Percentiles rank a stretch among this genome's conserved stretches.
phyloP scores from a whole-genome alignment of 2,797 vertebrate genomes.

The Macropodus opercularis region DNA sequence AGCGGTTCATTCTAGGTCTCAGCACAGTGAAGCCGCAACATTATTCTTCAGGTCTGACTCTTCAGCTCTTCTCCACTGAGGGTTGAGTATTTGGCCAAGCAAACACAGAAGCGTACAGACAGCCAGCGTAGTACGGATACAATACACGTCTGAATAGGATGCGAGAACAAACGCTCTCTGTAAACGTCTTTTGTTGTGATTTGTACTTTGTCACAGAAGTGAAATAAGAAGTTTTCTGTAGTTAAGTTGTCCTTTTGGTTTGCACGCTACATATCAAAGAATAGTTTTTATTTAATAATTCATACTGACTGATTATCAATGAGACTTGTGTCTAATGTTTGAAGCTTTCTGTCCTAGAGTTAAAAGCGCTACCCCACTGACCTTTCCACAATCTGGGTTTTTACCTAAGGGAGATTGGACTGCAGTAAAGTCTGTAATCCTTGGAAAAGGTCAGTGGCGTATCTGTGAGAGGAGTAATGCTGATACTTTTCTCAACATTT shows the following conservation, averaged over 20 bases:
- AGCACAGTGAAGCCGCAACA: not conserved
- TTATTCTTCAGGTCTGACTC: constrained; percentile 32
- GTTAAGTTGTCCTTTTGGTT: constrained; percentile 2
- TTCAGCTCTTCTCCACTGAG: constrained; percentile 27
- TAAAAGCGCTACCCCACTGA: constrained; percentile 24
- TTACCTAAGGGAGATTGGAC: constrained; percentile 22
- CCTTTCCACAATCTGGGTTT: constrained; percentile 51
- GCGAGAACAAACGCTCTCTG: constrained; percentile 25
- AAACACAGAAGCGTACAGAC: constrained; percentile 23
- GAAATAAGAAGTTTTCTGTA: not conserved
- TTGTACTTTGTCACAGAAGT: not conserved
- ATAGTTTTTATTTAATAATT: constrained; percentile 17
- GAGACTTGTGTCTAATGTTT: constrained; percentile 12
- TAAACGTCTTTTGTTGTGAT: not conserved
- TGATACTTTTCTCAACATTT: constrained; percentile 20
- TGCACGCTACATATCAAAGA: not conserved
- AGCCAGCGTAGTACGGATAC: constrained; percentile 46
- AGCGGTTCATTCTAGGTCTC: constrained; percentile 24
- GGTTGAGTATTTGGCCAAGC: constrained; percentile 39
- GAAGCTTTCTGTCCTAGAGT: constrained; percentile 8
- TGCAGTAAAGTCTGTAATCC: constrained; percentile 29
- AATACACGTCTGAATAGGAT: constrained; percentile 19
- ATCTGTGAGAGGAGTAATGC: constrained; percentile 27
- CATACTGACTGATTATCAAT: constrained; percentile 18
- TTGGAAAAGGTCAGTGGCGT: constrained; percentile 53